Evolutionary conservation across 2,797 vertebrate genomes (phyloP), one percentile per base, ranked within the genome.

Genomic region (Coccyzus lansbergi): DNA sequence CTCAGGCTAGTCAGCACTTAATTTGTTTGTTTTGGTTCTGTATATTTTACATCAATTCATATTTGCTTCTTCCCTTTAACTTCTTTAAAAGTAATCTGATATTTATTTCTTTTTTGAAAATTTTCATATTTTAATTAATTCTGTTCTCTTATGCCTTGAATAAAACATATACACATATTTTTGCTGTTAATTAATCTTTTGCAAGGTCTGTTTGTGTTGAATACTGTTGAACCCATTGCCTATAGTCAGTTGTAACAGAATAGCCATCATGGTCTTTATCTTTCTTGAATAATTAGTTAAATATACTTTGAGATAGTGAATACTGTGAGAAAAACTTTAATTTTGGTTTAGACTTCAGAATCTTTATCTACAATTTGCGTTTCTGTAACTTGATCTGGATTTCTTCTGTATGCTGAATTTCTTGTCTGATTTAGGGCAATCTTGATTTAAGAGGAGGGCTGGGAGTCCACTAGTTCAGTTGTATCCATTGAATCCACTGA

Each of bases 11-110:
- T 69, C 82, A 95, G 76, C 44, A 65, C 58, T 92, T 88, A 72
- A 72, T 92, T 69, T 93, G 89, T 93, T 95, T 95, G 93, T 92
- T 93, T 95, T 76, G 84, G 76, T 89, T 91, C 68, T 90, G 75
- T 89, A 64, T 86, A 31, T 20, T 44, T 83, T 87, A 44, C 48
- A 83, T 71, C 55, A 90, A n/a, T 78, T 76, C 86, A 2, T 68
- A 29, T 79, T 90, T 84, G 26, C 52, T 78, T 88, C 59, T 84
- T 38, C 31, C 29, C 19, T 21, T 22, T 62, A 88, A 42, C 46
- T 70, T 91, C 69, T 85, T 2, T 1, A 55, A 78, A 83, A 74
- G 62, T 46, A 25, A 63, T 69, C 46, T 55, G 53, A 40, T 69
- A 68, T 86, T 86, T 77, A 51, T 68, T 12, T 38, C 29, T 1